A percentile compares a stretch with the other conserved stretches of the same genome.
phyloP scores from a whole-genome alignment of 2,888 invertebrate genomes.

The Seira sanloemensis region DNA sequence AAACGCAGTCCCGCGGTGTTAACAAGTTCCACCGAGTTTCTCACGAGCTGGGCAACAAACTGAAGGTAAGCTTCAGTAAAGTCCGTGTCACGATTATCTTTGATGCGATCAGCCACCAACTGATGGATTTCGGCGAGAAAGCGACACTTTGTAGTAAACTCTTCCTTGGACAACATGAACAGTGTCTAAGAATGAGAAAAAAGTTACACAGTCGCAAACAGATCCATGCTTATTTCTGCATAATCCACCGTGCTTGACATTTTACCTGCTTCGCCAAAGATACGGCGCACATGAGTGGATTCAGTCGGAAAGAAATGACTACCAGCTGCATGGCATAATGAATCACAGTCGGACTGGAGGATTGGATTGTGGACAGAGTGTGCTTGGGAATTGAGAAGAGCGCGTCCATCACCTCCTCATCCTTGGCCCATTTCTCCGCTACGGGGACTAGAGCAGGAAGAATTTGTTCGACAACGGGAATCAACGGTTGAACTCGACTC shows the following conservation, averaged over 20 bases:
- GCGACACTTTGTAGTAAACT: conserved; percentile 67
- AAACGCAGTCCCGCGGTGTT: conserved; percentile 66
- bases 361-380: conserved; percentile 68
- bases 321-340: conserved; percentile 70
- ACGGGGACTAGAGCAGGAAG: conserved; percentile 70
- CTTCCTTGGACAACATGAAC: conserved; percentile 71
- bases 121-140: conserved; percentile 69
- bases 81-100: conserved; percentile 68
- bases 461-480: conserved; percentile 72
- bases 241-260: too few species aligned
- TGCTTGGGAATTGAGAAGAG: conserved; percentile 71
- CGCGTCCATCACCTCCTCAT: conserved; percentile 71
- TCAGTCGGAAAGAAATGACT: conserved; percentile 67
- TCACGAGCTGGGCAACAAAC: conserved; percentile 68
- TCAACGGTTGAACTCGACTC: conserved; percentile 64
- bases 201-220: neutral
- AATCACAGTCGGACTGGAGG: conserved; percentile 68
- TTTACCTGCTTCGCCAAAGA: conserved; percentile 68
- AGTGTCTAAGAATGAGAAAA: conserved; percentile 53
- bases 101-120: conserved; percentile 62
- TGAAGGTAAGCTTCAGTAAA: conserved; percentile 72
- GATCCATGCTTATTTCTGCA: neutral
- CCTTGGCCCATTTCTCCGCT: conserved; percentile 72
- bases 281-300: conserved; percentile 67
- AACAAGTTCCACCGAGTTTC: conserved; percentile 60